phyloP scores from a whole-genome alignment of 2,888 invertebrate species.

The Ichneumon xanthorius region DNA sequence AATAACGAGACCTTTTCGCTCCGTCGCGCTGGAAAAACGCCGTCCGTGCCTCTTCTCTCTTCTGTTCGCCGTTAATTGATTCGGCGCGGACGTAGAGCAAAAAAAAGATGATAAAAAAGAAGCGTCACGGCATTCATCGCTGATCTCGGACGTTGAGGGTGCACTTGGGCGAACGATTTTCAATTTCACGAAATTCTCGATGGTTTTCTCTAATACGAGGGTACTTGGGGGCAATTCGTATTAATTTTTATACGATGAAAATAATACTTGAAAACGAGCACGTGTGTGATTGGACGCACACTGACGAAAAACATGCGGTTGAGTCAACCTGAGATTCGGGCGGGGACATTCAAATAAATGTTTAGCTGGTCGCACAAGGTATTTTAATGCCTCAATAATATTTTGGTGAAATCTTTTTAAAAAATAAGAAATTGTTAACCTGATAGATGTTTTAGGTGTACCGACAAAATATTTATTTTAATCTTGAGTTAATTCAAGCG shows the following conservation, averaged over 20 bases:
- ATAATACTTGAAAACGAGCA: not conserved
- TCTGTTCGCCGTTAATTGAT: conserved; percentile 64
- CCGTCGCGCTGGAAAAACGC: conserved; percentile 71
- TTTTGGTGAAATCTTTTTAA: too few relatives aligned
- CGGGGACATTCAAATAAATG: too few relatives aligned
- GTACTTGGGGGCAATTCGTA: not conserved
- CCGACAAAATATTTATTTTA: too few relatives aligned
- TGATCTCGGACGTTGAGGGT: conserved; percentile 37
- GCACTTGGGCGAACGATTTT: conserved; percentile 32
- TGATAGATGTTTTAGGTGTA: too few relatives aligned
- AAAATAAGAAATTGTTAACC: too few relatives aligned
- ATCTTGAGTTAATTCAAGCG: too few relatives aligned
- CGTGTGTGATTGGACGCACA: too few relatives aligned
- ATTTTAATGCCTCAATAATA: too few relatives aligned
- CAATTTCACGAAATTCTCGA: conserved; percentile 27
- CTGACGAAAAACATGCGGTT: not conserved
- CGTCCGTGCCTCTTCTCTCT: conserved; percentile 46
- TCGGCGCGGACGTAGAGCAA: conserved; percentile 53
- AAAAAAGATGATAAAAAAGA: conserved; percentile 32
- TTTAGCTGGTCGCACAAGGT: too few relatives aligned
- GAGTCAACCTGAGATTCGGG: too few relatives aligned
- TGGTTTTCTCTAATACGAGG: conserved; percentile 1
- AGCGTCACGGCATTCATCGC: conserved; percentile 67
- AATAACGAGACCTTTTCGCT: conserved; percentile 78
- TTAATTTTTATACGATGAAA: not conserved